phyloP scores from a whole-genome alignment of 2,797 vertebrate species.

The Galaxias olidus region DNA sequence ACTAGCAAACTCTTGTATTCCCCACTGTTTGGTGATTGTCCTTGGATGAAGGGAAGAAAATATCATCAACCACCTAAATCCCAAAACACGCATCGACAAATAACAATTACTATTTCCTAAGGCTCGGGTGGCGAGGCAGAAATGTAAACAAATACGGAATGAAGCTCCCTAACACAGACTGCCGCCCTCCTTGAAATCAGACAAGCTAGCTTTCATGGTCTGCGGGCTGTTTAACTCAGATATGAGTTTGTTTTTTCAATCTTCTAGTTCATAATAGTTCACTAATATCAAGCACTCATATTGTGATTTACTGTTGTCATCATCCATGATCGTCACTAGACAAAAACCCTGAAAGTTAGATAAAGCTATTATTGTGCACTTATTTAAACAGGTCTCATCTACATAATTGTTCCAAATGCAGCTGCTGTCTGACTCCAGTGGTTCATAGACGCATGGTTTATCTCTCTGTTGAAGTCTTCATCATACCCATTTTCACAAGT shows the following conservation, averaged over 20 bases:
- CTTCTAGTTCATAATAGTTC: neutral
- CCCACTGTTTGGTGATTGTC: conserved; percentile 59
- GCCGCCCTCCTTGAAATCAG: conserved; percentile 8
- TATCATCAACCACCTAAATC: conserved; percentile 60
- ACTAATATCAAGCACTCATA: neutral
- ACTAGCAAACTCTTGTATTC: conserved; percentile 58
- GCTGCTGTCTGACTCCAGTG: conserved; percentile 47
- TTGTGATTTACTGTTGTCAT: neutral
- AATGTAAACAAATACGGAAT: conserved; percentile 63
- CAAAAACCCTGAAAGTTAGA: neutral
- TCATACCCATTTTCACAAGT: conserved; percentile 42
- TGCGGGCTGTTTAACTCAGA: conserved; percentile 59
- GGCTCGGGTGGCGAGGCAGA: conserved; percentile 41
- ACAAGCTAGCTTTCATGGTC: conserved; percentile 34
- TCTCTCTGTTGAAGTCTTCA: conserved; percentile 58
- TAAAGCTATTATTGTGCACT: conserved; percentile 28
- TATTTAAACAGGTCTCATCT: conserved; percentile 55
- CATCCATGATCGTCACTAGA: conserved; percentile 29
- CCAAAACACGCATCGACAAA: conserved; percentile 66
- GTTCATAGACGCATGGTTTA: conserved; percentile 39
- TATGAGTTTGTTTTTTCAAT: conserved; percentile 33
- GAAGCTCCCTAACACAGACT: conserved; percentile 36
- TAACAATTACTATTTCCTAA: conserved; percentile 64
- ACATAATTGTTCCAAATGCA: conserved; percentile 34
- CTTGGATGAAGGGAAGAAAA: conserved; percentile 68